phyloP scores from a whole-genome alignment of 2,113 vertebrate genomes.

The Coracopsis vasa region DNA sequence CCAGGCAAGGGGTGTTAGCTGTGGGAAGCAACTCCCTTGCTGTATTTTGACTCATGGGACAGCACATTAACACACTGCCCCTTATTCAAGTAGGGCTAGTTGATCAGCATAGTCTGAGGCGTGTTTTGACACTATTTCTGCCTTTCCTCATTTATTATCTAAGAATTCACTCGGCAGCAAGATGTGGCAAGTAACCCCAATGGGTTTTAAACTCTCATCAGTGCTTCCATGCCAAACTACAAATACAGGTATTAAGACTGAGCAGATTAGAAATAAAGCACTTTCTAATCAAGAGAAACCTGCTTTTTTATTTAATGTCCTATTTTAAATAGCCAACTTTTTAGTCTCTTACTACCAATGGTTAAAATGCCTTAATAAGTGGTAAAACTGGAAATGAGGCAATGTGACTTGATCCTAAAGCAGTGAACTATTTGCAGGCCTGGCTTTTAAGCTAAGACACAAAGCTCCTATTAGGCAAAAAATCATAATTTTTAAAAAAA shows the following conservation, averaged over 20 bases:
- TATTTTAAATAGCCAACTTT: background rate
- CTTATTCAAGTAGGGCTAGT: background rate
- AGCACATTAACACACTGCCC: background rate
- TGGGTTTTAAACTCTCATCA: background rate
- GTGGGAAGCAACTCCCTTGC: background rate
- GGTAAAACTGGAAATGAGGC: background rate
- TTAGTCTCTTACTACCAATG: background rate
- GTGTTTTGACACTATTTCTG: background rate
- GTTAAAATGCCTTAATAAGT: background rate
- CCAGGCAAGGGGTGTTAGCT: background rate
- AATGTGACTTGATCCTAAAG: background rate
- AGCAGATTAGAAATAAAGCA: background rate
- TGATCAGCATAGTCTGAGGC: background rate
- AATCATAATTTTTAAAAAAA: background rate
- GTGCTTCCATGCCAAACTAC: background rate
- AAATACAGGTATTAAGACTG: background rate
- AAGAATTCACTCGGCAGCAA: background rate
- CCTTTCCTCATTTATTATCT: background rate
- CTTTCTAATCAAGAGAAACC: background rate
- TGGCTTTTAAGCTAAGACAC: background rate
- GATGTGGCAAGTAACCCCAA: background rate
- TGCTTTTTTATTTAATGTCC: background rate
- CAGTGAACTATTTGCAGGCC: background rate
- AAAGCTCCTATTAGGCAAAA: background rate
- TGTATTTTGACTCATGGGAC: background rate